A percentile compares a stretch with the other conserved stretches of the same genome.
phyloP scores from a whole-genome alignment of 2,797 vertebrate species.

The Apodemus agrarius region DNA sequence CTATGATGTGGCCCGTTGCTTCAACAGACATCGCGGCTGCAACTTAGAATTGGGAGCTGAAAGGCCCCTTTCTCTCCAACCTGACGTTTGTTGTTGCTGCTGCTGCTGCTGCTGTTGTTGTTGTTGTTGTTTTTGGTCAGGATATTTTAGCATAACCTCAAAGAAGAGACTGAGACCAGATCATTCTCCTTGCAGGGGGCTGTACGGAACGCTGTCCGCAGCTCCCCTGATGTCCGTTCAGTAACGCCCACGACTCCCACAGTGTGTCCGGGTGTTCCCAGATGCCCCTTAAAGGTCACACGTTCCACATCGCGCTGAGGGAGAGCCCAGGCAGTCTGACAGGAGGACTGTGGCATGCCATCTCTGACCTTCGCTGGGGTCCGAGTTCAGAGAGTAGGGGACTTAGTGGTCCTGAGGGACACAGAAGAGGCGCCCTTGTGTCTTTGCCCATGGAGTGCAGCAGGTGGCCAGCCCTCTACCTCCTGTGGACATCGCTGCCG shows the following conservation, averaged over 20 bases:
- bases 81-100: not conserved
- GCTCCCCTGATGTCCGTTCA: not conserved
- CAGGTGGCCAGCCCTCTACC: not conserved
- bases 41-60: not conserved
- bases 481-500: rapidly evolving
- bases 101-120: too few relatives aligned
- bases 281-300: not conserved
- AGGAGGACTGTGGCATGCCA: not conserved
- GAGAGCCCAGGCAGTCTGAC: not conserved
- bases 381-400: not conserved
- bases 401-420: not conserved
- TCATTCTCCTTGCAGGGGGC: not conserved
- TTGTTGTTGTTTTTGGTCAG: too few relatives aligned
- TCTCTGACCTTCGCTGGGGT: not conserved
- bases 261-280: not conserved
- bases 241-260: not conserved
- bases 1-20: not conserved
- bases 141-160: not conserved
- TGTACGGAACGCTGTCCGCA: not conserved
- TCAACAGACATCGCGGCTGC: not conserved
- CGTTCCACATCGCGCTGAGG: rapidly evolving
- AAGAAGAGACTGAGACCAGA: not conserved
- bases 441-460: rapidly evolving
- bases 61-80: not conserved
- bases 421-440: rapidly evolving